Conservation (phyloP, 2,888 invertebrate genomes). For the Halictus quadricinctus region DNA sequence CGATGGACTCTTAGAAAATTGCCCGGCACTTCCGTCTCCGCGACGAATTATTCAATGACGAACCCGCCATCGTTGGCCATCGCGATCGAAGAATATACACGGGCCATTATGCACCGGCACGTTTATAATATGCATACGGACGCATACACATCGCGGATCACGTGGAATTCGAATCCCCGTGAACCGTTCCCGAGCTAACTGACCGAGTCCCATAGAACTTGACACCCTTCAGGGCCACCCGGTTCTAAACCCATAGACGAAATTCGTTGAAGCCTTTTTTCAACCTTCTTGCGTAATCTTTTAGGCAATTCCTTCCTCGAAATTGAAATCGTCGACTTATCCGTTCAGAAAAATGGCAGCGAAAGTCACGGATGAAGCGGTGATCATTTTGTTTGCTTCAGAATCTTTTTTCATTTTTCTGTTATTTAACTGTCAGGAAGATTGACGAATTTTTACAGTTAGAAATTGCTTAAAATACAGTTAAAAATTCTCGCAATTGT, state of each 20-base stretch:
- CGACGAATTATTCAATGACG: slow-evolving; percentile 56
- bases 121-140: slow-evolving; percentile 65
- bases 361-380: not conserved
- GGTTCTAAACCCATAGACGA: not conserved
- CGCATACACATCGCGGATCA: slow-evolving; percentile 71
- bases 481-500: too few species aligned
- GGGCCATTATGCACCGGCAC: slow-evolving; percentile 76
- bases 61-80: slow-evolving; percentile 64
- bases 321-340: not conserved
- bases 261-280: not conserved
- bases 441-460: not conserved
- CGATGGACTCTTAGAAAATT: slow-evolving; percentile 54
- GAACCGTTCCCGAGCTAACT: slow-evolving; percentile 18
- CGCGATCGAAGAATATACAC: slow-evolving; percentile 67
- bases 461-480: too few species aligned
- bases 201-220: slow-evolving; percentile 25
- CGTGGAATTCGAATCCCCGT: slow-evolving; percentile 62
- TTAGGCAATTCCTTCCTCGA: not conserved
- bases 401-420: not conserved
- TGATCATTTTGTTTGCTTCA: not conserved
- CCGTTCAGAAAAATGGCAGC: not conserved
- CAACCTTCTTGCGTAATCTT: not conserved
- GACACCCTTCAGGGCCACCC: slow-evolving; percentile 19
- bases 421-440: not conserved
- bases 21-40: slow-evolving; percentile 55